Base-by-base conservation (phyloP, 2,888 invertebrate genomes). In the Trissolcus japonicus region DNA sequence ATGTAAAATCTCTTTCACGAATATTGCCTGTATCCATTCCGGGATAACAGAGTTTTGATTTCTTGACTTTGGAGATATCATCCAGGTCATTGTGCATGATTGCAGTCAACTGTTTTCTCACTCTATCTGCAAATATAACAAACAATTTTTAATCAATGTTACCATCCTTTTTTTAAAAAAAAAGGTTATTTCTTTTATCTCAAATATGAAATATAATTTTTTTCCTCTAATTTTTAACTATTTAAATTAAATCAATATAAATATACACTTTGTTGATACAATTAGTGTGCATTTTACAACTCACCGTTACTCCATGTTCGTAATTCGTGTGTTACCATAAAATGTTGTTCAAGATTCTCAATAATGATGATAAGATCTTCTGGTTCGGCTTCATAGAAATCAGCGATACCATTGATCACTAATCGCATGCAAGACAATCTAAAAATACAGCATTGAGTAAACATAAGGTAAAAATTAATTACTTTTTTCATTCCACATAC, bases 311-410 rank as follows among this genome's bases (percentile, higher is more conserved):
- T 90, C 29, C 83, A 83, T 60, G 91, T 90, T 67, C 93, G 90
- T 46, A 95, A 84, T 84, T 95, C 94, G 80, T 93, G 93, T 3
- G 94, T 94, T 71, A 95, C 92, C 59, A 95, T 89, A 43, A 95
- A 91, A 61, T 65, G 62, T n/a, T 80, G 66, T 67, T 92, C 90
- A 0, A 93, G 92, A 91, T 94, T 94, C 65, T 92, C 91, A 0
- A 94, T 93, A 0, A 94, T 93, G 4, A 91, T 90, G 48, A 96
- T 91, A 82, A 97, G 91, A 88, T 97, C 96, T 85, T 97, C 96
- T 0, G 97, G 94, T 62, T 94, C 94, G 83, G 96, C 92, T 11
- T 95, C 93, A 0, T 95, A 94, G 84, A 97, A 94, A 88, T 98
- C 97, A 0, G 95, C 97, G 0, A 93, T 92, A 0, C 94, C 94